Evolutionary conservation across 2,113 vertebrate genomes (phyloP).

Genomic region (Scortum barcoo): DNA sequence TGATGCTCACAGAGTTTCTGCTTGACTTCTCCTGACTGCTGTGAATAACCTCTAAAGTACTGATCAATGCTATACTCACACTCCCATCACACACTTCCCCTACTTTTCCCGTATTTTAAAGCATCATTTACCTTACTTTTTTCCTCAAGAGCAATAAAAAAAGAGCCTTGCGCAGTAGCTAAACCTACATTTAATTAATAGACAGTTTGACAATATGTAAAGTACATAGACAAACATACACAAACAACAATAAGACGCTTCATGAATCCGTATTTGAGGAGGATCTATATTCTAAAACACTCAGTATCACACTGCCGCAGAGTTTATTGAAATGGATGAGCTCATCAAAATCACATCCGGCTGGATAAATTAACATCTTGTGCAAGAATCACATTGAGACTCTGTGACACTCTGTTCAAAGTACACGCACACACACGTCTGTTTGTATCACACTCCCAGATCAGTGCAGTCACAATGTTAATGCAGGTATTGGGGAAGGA

Average conservation of each 20-base stretch:
- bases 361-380: slow-evolving; percentile 2
- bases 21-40: slow-evolving; percentile 1
- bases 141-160: background rate
- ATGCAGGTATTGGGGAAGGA: slow-evolving; percentile 15
- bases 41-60: slow-evolving; percentile 17
- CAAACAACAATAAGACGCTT: background rate
- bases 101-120: background rate
- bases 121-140: background rate
- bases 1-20: slow-evolving; percentile 5
- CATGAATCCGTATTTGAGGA: background rate
- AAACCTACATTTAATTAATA: background rate
- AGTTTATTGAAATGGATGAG: slow-evolving; percentile 19
- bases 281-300: background rate
- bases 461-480: slow-evolving; percentile 25
- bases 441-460: slow-evolving; percentile 10
- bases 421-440: background rate
- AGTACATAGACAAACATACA: background rate
- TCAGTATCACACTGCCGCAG: background rate
- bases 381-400: slow-evolving; percentile 18
- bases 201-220: background rate
- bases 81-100: background rate
- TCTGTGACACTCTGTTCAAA: background rate
- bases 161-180: background rate
- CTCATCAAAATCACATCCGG: slow-evolving; percentile 11
- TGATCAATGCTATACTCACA: background rate